Evolutionary conservation across 2,797 vertebrate species (phyloP), one percentile per base, ranked within the genome.

Genomic region (Danio jaintianensis): DNA sequence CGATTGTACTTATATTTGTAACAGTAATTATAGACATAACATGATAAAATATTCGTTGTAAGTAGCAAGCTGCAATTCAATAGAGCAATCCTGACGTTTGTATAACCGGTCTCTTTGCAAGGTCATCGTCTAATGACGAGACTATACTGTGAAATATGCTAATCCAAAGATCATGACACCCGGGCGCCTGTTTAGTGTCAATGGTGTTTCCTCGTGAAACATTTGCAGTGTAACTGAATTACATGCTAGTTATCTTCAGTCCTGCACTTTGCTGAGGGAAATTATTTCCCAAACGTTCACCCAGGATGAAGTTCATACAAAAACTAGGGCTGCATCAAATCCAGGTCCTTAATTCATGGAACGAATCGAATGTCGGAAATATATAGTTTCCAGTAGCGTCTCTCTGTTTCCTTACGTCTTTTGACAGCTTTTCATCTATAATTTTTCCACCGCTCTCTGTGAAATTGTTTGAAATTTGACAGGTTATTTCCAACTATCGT

Each of bases 261-360:
- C 47, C 71, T 79, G 52, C 68, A 45, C 22, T 80, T 62, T 69
- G 55, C 42, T 63, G 73, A 53, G 29, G 29, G 36, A 80, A 75
- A 74, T 75, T 71, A 9, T 78, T 70, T 52, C 56, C 20, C 47
- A 69, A 78, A 83, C 72, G 61, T 70, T 75, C 58, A 80, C 55
- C 40, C 56, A 78, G 45, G 76, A 71, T 66, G 71, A 79, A 69
- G 73, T 68, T 58, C 55, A 64, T 55, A 38, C 43, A 71, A 38
- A 38, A 72, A 61, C 61, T 38, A 82, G 83, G 78, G 83, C 77
- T 81, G 73, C 74, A 80, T 71, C 10, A 80, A 87, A 82, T 52
- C 68, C 62, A 76, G 80, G 84, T 77, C 80, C 82, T 79, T 76
- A 86, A 85, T 83, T 88, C 74, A 55, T 79, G 84, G 87, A 89